Evolutionary conservation across 2,888 invertebrate genomes (phyloP), one percentile per base, ranked within the genome.

Genomic region (Falcaria lacertinaria): DNA sequence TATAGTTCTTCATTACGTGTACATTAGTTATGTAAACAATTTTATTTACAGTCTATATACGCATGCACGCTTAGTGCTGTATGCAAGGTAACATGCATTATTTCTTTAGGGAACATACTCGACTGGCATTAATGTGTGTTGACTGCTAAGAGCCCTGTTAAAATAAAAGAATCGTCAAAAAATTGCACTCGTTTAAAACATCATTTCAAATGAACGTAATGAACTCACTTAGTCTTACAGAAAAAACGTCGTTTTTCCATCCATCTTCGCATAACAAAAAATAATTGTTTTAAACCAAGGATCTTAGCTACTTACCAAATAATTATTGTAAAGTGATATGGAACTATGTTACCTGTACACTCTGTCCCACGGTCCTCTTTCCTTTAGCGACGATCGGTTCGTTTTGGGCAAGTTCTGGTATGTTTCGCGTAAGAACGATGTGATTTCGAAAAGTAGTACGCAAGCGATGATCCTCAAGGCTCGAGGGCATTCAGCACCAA

Each of bases 341-440:
- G 51, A 59, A 52, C 61, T 58, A 22, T 67, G 70, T 69, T 87
- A 90, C 91, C 93, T 94, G 81, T 95, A 95, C 43, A 95, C 92
- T 62, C 94, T 91, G 69, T 96, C 95, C 96, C 96, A 96, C 11
- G 95, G 94, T 13, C 94, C 94, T 56, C 95, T 92, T 75, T 96
- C 96, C 74, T 94, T 94, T 33, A 93, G 91, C 44, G 93, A 91
- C 14, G 93, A 80, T 54, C 93, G 91, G 42, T 91, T 92, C 0
- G 93, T 91, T 62, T 96, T 96, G 0, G 96, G 96, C 45, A 96
- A 75, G 19, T 92, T 93, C 73, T 97, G 97, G 80, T 98, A 99
- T 0, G 98, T 97, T 85, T 99, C 99, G 13, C 99, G 91, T 41
- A 99, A 90, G 79, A 99, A 99, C 0, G 98, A 93, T 0, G 99